phyloP scores from a whole-genome alignment of 2,888 invertebrate genomes.

The Scelioninae gen. 1 region DNA sequence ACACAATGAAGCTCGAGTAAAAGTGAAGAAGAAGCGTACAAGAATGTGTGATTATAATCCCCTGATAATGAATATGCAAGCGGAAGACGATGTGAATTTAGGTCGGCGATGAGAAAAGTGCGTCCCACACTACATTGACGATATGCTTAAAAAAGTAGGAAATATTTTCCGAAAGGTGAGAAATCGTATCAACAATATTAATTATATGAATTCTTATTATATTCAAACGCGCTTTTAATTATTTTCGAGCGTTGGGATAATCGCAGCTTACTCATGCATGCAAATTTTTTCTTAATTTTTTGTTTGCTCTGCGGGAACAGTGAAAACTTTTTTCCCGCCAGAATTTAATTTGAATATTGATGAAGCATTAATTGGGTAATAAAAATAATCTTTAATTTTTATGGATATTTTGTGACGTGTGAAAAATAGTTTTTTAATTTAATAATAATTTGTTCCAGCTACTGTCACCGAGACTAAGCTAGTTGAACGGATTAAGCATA shows the following conservation, averaged over 20 bases:
- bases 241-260: constrained; percentile 29
- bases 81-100: constrained; percentile 75
- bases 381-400: neutral
- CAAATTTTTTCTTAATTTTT: constrained; percentile 23
- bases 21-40: constrained; percentile 72
- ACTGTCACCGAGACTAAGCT: constrained; percentile 7
- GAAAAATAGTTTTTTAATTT: neutral
- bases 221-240: constrained; percentile 57
- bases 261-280: constrained; percentile 6
- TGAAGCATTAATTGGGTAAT: neutral
- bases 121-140: constrained; percentile 72
- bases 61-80: constrained; percentile 69
- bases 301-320: constrained; percentile 1
- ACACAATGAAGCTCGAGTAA: constrained; percentile 69
- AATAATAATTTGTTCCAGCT: neutral
- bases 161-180: constrained; percentile 70
- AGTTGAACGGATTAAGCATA: constrained; percentile 11
- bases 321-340: neutral
- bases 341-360: neutral
- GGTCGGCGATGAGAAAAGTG: constrained; percentile 75
- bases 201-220: constrained; percentile 53
- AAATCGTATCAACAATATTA: constrained; percentile 67
- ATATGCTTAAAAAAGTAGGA: constrained; percentile 61
- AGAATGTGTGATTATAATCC: constrained; percentile 68
- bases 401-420: neutral